Base-by-base conservation (phyloP, 2,113 vertebrate species). In the Struthio camelus region DNA sequence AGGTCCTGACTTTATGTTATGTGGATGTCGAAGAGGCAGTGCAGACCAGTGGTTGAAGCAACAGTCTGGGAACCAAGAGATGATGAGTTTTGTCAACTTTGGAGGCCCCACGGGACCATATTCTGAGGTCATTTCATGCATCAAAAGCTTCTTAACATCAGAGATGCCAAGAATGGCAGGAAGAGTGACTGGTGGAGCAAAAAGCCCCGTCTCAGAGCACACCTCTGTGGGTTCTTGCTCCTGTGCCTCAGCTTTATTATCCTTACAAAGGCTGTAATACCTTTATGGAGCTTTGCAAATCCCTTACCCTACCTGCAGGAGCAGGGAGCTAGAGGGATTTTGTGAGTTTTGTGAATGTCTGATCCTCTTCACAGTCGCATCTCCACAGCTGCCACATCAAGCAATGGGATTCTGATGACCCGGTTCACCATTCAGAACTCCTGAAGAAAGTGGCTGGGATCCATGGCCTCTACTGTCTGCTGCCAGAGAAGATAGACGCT, bases 401-500 rank as follows among this genome's bases (percentile, higher is more conserved):
- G 72, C 53, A 20, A 10, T 8, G 11, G 98, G 96, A 98, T 96
- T 97, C 98, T 5, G 98, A 98, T 40, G 98, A 98, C 56, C 97
- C 98, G 0, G 79, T 98, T 13, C 97, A 98, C 12, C 96, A 98
- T 19, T 82, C 96, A 25, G 97, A 98, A 90, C 95, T 98, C 61
- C 97, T 98, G n/a, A 77, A 92, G 19, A 97, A 94, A 86, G 98
- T 98, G 83, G 97, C 96, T 91, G 97, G 98, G 50, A 97, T 97
- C 6, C 96, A 97, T 8, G 98, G 94, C 44, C 93, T 98, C 62
- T 93, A 98, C 56, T 98, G 96, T 22, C 97, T 98, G 25, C 97
- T 98, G 82, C 98, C 98, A 1, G 98, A 98, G 95, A 98, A 98
- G 97, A 98, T 96, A 53, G 98, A 98, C 75, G 96, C 97, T 12